phyloP scores from a whole-genome alignment of 2,113 vertebrate species.

The Neofelis nebulosa region DNA sequence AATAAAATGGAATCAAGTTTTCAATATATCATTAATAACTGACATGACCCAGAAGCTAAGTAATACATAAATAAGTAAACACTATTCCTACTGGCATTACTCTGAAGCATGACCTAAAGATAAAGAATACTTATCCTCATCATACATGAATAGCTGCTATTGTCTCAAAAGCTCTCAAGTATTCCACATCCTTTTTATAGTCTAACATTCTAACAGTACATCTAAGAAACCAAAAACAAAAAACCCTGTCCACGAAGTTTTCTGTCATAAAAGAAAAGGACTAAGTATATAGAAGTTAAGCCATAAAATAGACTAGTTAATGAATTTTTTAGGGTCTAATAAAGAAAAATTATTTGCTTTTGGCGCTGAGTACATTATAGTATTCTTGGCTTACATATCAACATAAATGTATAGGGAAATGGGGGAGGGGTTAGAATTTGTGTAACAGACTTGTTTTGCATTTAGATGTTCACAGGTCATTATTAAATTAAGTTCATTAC shows the following conservation, averaged over 20 bases:
- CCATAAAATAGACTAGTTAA: background rate
- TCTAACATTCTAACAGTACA: background rate
- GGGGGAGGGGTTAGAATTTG: background rate
- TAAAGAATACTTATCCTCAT: background rate
- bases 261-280: slow-evolving; percentile 7
- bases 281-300: background rate
- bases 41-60: background rate
- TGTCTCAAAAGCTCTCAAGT: background rate
- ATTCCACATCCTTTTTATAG: background rate
- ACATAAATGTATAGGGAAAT: background rate
- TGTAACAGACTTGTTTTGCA: background rate
- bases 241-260: background rate
- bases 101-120: background rate
- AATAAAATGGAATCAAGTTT: background rate
- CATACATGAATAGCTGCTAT: background rate
- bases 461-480: background rate
- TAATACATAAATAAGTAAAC: background rate
- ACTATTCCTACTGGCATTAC: background rate
- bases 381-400: background rate
- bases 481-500: background rate
- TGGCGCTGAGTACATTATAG: background rate
- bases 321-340: background rate
- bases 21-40: background rate
- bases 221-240: background rate
- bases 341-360: background rate